Conservation (phyloP, 2,113 vertebrate genomes). For the Neotoma lepida region DNA sequence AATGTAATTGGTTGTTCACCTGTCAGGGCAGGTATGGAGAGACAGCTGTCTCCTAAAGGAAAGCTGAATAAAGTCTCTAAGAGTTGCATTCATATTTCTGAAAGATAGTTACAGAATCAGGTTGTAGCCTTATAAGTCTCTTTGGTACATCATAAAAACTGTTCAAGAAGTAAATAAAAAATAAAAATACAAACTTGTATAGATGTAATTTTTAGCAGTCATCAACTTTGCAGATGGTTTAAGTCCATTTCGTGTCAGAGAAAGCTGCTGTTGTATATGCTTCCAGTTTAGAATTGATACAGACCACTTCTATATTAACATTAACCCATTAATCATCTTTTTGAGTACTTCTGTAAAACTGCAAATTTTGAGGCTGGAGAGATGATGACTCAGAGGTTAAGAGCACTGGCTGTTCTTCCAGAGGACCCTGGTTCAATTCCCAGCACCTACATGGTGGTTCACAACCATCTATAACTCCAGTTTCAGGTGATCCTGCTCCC, state of each 20-base stretch:
- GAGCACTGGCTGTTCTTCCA: background rate
- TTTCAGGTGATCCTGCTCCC: background rate
- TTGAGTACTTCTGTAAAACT: background rate
- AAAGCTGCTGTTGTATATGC: background rate
- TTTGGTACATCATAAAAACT: constrained; percentile 32
- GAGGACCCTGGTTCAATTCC: background rate
- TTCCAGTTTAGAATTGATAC: background rate
- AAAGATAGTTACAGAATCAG: constrained; percentile 24
- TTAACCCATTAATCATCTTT: background rate
- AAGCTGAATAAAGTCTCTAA: constrained; percentile 9
- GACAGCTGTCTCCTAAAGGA: background rate
- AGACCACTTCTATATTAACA: background rate
- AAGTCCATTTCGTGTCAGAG: background rate
- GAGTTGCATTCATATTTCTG: constrained; percentile 27
- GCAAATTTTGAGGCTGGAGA: background rate
- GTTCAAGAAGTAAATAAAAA: constrained; percentile 37
- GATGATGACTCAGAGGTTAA: background rate
- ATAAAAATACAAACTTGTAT: constrained; percentile 3
- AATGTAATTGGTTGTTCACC: background rate
- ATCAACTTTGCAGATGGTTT: constrained; percentile 33
- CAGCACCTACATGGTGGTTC: background rate
- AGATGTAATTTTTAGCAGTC: constrained; percentile 29
- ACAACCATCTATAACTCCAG: background rate
- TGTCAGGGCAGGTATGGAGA: background rate
- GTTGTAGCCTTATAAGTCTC: background rate